These are phyloP conservation scores for Argyrosomus regius DNA, from an alignment of 2,797 vertebrate genomes.

Conservation along the genomic window DNA sequence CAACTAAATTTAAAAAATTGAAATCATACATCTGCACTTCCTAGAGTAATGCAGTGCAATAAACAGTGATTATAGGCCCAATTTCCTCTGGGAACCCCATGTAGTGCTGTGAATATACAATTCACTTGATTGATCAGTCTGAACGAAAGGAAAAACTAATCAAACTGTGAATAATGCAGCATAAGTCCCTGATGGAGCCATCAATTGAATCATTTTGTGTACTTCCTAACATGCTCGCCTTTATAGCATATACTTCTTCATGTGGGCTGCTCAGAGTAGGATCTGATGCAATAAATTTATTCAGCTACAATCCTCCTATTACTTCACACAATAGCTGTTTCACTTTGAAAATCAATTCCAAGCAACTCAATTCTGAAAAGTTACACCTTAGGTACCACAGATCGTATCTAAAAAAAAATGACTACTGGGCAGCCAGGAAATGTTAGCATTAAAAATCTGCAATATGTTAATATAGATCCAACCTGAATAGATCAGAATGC, in stretches of 20 bases:
- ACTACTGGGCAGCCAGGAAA: not conserved
- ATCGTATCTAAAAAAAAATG: slow-evolving; percentile 19
- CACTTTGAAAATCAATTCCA: slow-evolving; percentile 52
- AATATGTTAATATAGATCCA: not conserved
- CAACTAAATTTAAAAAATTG: slow-evolving; percentile 55
- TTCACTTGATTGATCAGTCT: slow-evolving; percentile 73
- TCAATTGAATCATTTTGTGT: slow-evolving; percentile 61
- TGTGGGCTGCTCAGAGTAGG: not conserved
- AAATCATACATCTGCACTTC: slow-evolving; percentile 70
- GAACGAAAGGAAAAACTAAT: slow-evolving; percentile 69
- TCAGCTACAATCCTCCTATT: slow-evolving; percentile 25
- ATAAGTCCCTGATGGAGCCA: slow-evolving; percentile 54
- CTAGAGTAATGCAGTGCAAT: slow-evolving; percentile 73
- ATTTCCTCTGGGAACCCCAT: slow-evolving; percentile 61
- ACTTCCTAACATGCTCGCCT: slow-evolving; percentile 44
- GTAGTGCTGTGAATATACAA: slow-evolving; percentile 63
- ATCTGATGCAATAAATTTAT: slow-evolving; percentile 40
- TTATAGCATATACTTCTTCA: slow-evolving; percentile 30
- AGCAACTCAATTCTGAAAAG: slow-evolving; percentile 36
- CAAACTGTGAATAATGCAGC: slow-evolving; percentile 67
- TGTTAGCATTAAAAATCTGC: not conserved
- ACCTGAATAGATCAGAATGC: not conserved
- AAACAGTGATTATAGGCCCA: slow-evolving; percentile 70
- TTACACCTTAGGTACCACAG: slow-evolving; percentile 1
- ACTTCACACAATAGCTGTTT: slow-evolving; percentile 20